Evolutionary conservation across 2,113 vertebrate genomes (phyloP).

Genomic region (Malurus elegans): DNA sequence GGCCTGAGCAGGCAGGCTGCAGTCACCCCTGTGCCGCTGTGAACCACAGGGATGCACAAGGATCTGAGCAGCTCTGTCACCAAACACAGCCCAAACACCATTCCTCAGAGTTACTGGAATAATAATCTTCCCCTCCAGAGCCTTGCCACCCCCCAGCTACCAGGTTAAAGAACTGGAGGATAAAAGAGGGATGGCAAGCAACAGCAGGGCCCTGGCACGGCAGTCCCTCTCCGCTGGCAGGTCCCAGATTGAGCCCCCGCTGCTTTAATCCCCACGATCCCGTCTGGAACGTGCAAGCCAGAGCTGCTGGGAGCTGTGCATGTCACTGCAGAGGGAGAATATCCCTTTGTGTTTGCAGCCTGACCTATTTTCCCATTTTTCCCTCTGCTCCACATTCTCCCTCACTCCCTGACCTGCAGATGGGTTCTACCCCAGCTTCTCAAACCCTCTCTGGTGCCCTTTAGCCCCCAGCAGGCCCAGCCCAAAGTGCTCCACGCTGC

Average conservation of each 20-base stretch:
- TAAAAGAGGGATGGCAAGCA: not conserved
- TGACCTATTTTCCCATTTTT: conserved; percentile 41
- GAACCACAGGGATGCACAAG: not conserved
- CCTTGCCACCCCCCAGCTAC: not conserved
- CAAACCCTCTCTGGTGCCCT: not conserved
- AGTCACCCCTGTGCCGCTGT: accelerated
- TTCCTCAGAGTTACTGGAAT: not conserved
- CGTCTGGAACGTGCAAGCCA: not conserved
- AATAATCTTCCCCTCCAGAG: not conserved
- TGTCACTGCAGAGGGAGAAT: not conserved
- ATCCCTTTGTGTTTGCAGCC: conserved; percentile 23
- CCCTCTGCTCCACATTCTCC: not conserved
- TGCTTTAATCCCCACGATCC: conserved; percentile 30
- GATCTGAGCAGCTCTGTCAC: accelerated
- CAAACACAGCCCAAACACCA: not conserved
- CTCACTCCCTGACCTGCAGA: not conserved
- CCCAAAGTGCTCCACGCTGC: not conserved
- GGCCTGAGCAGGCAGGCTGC: not conserved
- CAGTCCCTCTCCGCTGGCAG: accelerated
- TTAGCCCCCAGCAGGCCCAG: not conserved
- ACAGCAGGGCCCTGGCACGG: accelerated
- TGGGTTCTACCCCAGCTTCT: not conserved
- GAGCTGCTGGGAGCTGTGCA: not conserved
- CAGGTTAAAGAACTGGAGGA: not conserved
- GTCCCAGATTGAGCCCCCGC: not conserved